Conservation (phyloP, 2,888 invertebrate species). For the Oasisia sp. region DNA sequence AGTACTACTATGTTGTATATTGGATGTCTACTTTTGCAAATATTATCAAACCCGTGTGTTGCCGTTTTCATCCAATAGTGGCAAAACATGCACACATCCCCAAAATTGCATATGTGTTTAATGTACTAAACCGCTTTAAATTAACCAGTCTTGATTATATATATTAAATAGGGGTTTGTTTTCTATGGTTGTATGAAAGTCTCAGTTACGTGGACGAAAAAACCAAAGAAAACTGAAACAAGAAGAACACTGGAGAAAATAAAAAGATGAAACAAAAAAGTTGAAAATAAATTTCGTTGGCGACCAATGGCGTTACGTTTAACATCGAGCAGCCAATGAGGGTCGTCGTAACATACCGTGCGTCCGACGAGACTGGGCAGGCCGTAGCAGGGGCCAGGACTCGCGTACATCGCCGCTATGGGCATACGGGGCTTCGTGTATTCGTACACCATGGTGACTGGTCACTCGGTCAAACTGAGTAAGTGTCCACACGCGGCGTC, state of each 20-base stretch:
- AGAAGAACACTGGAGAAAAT: not conserved
- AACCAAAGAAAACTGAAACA: not conserved
- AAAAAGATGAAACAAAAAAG: not conserved
- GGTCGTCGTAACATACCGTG: conserved; percentile 5
- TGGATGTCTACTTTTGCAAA: too few relatives aligned
- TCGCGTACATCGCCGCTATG: conserved; percentile 52
- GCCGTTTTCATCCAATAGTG: too few relatives aligned
- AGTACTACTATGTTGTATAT: too few relatives aligned
- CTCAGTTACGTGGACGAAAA: not conserved
- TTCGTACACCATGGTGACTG: conserved; percentile 45
- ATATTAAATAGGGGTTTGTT: too few relatives aligned
- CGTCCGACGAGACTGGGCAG: conserved; percentile 50
- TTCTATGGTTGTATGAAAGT: too few relatives aligned
- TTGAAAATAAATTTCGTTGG: not conserved
- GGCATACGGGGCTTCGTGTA: conserved; percentile 51
- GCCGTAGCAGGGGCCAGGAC: conserved; percentile 53
- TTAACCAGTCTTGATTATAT: too few relatives aligned
- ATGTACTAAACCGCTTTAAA: too few relatives aligned
- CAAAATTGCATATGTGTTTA: too few relatives aligned
- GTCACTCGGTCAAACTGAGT: not conserved
- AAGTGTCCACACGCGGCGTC: not conserved
- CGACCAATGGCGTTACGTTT: too few relatives aligned
- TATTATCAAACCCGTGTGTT: too few relatives aligned
- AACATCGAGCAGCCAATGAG: not conserved
- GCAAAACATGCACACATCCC: too few relatives aligned